Percentiles rank a stretch among this genome's conserved stretches.
Conservation (phyloP, 2,888 invertebrate species). For the Eledona agricola region DNA sequence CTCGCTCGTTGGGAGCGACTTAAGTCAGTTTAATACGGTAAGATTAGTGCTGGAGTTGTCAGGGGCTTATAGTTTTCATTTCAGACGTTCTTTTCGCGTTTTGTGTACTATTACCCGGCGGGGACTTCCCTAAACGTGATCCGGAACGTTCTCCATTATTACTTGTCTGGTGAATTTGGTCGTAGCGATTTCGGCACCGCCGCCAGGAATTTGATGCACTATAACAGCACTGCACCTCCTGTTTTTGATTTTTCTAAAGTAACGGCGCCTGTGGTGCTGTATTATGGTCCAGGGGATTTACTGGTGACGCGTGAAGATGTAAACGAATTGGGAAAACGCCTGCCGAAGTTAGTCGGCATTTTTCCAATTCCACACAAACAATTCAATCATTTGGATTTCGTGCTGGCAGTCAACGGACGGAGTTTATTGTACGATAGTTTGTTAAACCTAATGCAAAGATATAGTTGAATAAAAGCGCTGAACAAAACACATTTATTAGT, state of each 20-base stretch:
- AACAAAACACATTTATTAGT: slow-evolving; percentile 63
- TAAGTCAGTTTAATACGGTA: slow-evolving; percentile 68
- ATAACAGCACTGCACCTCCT: slow-evolving; percentile 40
- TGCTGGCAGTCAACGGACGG: slow-evolving; percentile 72
- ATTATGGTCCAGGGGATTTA: slow-evolving; percentile 66
- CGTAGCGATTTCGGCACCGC: slow-evolving; percentile 1
- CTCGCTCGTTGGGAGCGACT: slow-evolving; percentile 68
- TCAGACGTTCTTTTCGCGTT: slow-evolving; percentile 53
- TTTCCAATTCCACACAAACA: slow-evolving; percentile 66
- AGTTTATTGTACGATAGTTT: slow-evolving; percentile 68
- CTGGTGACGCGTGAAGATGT: slow-evolving; percentile 69
- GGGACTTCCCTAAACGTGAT: slow-evolving; percentile 64
- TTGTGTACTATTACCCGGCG: slow-evolving; percentile 61
- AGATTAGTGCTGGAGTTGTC: slow-evolving; percentile 35
- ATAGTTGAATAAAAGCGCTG: slow-evolving; percentile 44
- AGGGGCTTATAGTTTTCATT: slow-evolving; percentile 8
- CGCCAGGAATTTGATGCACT: slow-evolving; percentile 42
- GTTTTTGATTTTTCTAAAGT: slow-evolving; percentile 59
- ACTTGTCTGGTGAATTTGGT: slow-evolving; percentile 55
- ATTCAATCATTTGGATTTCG: slow-evolving; percentile 77
- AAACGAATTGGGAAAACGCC: slow-evolving; percentile 64
- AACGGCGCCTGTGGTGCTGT: slow-evolving; percentile 64
- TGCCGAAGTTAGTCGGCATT: slow-evolving; percentile 67
- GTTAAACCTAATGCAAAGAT: slow-evolving; percentile 65
- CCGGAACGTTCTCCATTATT: slow-evolving; percentile 60